Percentiles rank a stretch among this genome's conserved stretches.
Conservation (phyloP, 1,140 invertebrate species). For the Cydia strobilella region DNA sequence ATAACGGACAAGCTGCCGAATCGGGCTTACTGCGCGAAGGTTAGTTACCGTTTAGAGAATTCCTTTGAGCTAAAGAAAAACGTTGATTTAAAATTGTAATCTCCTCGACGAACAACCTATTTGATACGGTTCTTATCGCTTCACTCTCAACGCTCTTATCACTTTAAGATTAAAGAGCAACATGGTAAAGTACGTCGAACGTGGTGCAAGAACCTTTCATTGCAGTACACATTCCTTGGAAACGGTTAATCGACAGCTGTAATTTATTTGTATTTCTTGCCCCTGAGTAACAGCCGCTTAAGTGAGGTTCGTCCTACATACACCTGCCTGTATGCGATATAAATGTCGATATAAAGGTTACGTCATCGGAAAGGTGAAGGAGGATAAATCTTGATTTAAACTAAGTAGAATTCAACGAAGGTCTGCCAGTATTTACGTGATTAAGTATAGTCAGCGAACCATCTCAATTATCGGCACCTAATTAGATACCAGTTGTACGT, state of each 20-base stretch:
- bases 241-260: constrained; percentile 54
- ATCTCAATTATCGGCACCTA: constrained; percentile 14
- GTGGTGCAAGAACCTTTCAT: constrained; percentile 34
- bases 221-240: constrained; percentile 47
- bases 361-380: constrained; percentile 25
- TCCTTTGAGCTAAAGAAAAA: neutral
- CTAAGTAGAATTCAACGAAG: constrained; percentile 15
- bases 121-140: constrained; percentile 15
- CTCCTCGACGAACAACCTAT: constrained; percentile 1
- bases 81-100: constrained; percentile 12
- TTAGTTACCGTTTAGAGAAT: constrained; percentile 43
- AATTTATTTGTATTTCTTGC: constrained; percentile 33
- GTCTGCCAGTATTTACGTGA: constrained; percentile 18
- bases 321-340: constrained; percentile 38
- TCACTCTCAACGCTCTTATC: neutral
- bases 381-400: constrained; percentile 22
- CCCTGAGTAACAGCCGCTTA: constrained; percentile 4
- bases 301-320: constrained; percentile 23
- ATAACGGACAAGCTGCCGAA: constrained; percentile 86
- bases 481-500: neutral
- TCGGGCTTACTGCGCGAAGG: constrained; percentile 84
- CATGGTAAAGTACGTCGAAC: neutral
- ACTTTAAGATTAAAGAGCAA: neutral
- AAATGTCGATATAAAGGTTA: constrained; percentile 37
- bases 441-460: neutral